These are phyloP conservation scores for Sinodicranocentrus sp. DNA, from an alignment of 2,888 invertebrate genomes.

Conservation along the genomic window DNA sequence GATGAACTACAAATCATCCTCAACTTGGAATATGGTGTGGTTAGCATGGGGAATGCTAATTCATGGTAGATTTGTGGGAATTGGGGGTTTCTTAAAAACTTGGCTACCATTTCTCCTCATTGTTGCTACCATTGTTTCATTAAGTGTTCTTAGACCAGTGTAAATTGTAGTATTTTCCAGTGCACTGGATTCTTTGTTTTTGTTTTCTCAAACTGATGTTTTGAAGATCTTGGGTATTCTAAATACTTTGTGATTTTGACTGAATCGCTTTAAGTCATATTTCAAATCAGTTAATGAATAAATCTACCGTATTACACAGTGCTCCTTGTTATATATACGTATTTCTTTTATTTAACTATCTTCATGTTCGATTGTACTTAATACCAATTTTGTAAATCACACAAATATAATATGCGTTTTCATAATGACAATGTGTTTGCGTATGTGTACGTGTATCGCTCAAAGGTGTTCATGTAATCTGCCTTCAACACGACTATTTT, in stretches of 20 bases:
- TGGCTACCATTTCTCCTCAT: constrained; percentile 89
- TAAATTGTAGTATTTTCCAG: constrained; percentile 12
- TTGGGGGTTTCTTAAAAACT: constrained; percentile 86
- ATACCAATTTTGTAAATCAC: too few relatives aligned
- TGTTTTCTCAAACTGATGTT: neutral
- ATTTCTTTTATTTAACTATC: too few relatives aligned
- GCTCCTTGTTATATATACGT: neutral
- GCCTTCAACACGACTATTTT: too few relatives aligned
- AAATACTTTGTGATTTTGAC: neutral
- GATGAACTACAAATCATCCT: constrained; percentile 90
- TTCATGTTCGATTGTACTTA: too few relatives aligned
- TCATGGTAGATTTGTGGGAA: constrained; percentile 90
- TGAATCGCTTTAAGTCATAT: constrained; percentile 22
- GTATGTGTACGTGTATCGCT: neutral
- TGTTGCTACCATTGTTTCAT: constrained; percentile 75
- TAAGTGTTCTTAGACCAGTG: constrained; percentile 56
- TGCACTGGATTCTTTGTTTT: neutral
- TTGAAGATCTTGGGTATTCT: neutral
- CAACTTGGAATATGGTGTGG: constrained; percentile 95
- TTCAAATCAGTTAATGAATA: neutral
- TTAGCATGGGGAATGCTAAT: constrained; percentile 88
- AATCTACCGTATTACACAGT: too few relatives aligned
- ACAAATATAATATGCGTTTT: too few relatives aligned
- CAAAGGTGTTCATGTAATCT: too few relatives aligned
- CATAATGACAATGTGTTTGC: too few relatives aligned